Base-by-base conservation (phyloP, 2,888 invertebrate genomes). In the Acrobasis repandana region DNA sequence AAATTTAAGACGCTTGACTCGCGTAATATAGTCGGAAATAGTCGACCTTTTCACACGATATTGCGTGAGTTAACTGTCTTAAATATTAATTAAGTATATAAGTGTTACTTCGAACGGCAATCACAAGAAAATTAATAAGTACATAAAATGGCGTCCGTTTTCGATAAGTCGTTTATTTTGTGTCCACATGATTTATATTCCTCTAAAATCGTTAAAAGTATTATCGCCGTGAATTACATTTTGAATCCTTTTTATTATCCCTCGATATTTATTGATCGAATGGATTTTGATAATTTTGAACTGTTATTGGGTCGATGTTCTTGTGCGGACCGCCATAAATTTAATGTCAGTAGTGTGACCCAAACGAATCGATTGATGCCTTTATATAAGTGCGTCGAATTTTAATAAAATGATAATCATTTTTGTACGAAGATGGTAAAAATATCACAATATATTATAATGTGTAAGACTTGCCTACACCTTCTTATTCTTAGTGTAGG, bases 351-450 rank as follows among this genome's bases (percentile, higher is more conserved):
- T 52, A 49, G 61, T 61, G 62, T 51, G 58, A 56, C 62, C 59
- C 62, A 15, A 36, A 58, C 62, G 51, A 67, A 63, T 65, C 61
- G 56, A 62, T 63, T 62, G 63, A 61, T 65, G 58, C 56, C 58
- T 52, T 36, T 16, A 52, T 33, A 20, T 50, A 20, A 9, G 18
- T 14, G 36, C 36, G 16, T 16, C 52, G 15, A 15, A 36, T 11
- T 52, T 36, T 34, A 34, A 15, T 34, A 4, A 50, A 28, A 28
- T 10, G 5, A 18, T 20, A 43, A 43, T 14, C 11, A 14, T 11
- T n/a, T 14, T 14, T 1, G n/a, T 11, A 43, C 43, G 8, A 28
- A 28, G 28, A 28, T 28, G 28, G 8, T 6, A 20, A 20, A 20
- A 20, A 20, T 20, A 20, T n/a, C n/a, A n/a, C n/a, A n/a, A n/a